A percentile compares a stretch with the other conserved stretches of the same genome.
Evolutionary conservation across 2,797 vertebrate genomes (phyloP).

Genomic region (Podarcis siculus): DNA sequence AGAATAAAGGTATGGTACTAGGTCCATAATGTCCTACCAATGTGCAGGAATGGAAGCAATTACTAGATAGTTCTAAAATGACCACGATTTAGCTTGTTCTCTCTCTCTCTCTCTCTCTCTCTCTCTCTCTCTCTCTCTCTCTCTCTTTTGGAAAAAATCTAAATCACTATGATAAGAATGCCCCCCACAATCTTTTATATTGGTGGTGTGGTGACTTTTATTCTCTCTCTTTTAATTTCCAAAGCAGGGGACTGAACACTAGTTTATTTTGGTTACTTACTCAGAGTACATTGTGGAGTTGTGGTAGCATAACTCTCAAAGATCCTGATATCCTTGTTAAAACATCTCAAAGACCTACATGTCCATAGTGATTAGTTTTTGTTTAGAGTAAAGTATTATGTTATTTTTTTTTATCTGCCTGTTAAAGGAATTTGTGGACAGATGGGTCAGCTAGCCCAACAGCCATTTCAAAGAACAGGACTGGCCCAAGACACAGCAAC

Average conservation of each 20-base stretch:
- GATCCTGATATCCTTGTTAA: conserved; percentile 32
- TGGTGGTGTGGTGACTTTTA: background rate
- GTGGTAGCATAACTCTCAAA: conserved; percentile 5
- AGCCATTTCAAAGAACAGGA: conserved; percentile 63
- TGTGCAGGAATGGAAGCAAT: background rate
- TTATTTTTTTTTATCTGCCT: conserved; percentile 46
- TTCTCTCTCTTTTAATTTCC: conserved; percentile 41
- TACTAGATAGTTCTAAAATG: background rate
- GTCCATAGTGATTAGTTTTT: conserved; percentile 59
- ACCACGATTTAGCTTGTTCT: background rate
- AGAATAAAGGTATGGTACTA: background rate
- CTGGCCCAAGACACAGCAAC: background rate
- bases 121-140: no score
- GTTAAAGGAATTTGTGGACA: conserved; percentile 43
- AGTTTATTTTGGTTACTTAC: conserved; percentile 31
- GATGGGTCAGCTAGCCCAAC: conserved; percentile 51
- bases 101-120: no score
- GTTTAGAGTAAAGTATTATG: conserved; percentile 60
- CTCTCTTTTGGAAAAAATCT: background rate
- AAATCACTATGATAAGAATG: background rate
- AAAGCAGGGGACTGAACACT: conserved; percentile 35
- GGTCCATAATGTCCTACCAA: background rate
- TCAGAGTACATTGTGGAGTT: conserved; percentile 11
- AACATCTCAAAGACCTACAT: conserved; percentile 12
- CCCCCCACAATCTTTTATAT: background rate